Evolutionary conservation across 2,113 vertebrate genomes (phyloP), one percentile per base, ranked within the genome.

Genomic region (Ranitomeya variabilis): DNA sequence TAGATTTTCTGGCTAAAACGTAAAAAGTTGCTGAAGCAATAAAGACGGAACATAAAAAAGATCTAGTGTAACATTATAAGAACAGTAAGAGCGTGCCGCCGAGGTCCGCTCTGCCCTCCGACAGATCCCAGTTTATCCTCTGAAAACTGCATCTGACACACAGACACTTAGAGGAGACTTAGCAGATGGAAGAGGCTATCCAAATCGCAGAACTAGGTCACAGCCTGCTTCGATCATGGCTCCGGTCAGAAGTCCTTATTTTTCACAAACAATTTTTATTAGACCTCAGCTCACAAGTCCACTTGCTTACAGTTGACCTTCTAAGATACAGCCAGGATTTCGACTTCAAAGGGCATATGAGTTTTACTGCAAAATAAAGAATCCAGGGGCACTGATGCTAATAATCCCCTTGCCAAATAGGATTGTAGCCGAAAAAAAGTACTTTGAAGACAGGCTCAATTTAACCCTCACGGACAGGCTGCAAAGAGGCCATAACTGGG

Each of bases 271-370:
- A 52, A 62, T 87, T 80, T 54, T 67, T 64, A 87, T 87, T 87
- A 80, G 52, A 81, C 19, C 23, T 26, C 23, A 60, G 74, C 76
- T 87, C 59, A 62, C 73, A 67, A 80, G 85, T 87, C 85, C 85
- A 87, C 85, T 87, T 80, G 78, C 86, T 87, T 87, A 80, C n/a
- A 71, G 57, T 81, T 87, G 77, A 87, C 86, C 86, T 87, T 87
- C 77, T 80, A 31, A 80, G 64, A 87, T 80, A 21, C n/a, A 87
- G 64, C 78, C 66, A 79, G 86, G 86, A 87, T 87, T 87, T 80
- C 3, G 64, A 80, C 86, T 87, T 87, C 86, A 87, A 87, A 87
- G 86, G 86, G 77, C 86, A 87, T 19, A 80, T 80, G 86, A 87
- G 62, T 69, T 57, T 87, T 71, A 64, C 76, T 87, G 67, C 59